Base-by-base conservation (phyloP, 1,140 invertebrate species). In the Drosophila sucinea region DNA sequence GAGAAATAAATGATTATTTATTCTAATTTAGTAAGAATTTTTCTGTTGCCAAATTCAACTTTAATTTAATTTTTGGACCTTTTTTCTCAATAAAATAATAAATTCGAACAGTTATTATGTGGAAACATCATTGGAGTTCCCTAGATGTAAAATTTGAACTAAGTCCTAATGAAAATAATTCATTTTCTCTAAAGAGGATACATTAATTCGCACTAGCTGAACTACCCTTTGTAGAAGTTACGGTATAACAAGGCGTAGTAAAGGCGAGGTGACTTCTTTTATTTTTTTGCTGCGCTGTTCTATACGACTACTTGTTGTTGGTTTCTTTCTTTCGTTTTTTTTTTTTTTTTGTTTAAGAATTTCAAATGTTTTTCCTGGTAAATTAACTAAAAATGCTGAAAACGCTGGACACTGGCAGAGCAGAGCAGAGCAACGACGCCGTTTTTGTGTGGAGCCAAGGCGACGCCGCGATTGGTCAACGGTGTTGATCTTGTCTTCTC, bases 361-460 rank as follows among this genome's bases (percentile, higher is more conserved):
- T 87, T 87, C 84, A 87, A 87, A 87, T 90, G 87, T 90, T 90
- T 91, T 90, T 91, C 90, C 83, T 90, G 90, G 90, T 90, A 91
- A 91, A 91, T 91, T 91, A 90, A 91, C 90, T 91, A 91, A 91
- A 91, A 91, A 91, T 91, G 90, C 85, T 91, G 85, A 91, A 91
- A 91, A 87, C 90, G 90, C 90, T 84, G 47, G 58, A 71, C 74
- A 73, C 70, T 70, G 66, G 81, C 79, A 67, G 64, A 67, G 67
- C 27, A 67, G 64, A 67, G 67, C 27, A 47, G 56, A 60, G 27
- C 51, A n/a, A 67, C 32, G 66, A 60, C 62, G 67, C 69, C 67
- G 73, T 77, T 71, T 80, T 70, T 82, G 81, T 85, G 67, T 54
- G 73, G 54, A 54, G 62, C 58, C 11, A 62, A 62, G 47, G 47